Conservation (phyloP, 2,888 invertebrate genomes). For the Chorisops tibialis region DNA sequence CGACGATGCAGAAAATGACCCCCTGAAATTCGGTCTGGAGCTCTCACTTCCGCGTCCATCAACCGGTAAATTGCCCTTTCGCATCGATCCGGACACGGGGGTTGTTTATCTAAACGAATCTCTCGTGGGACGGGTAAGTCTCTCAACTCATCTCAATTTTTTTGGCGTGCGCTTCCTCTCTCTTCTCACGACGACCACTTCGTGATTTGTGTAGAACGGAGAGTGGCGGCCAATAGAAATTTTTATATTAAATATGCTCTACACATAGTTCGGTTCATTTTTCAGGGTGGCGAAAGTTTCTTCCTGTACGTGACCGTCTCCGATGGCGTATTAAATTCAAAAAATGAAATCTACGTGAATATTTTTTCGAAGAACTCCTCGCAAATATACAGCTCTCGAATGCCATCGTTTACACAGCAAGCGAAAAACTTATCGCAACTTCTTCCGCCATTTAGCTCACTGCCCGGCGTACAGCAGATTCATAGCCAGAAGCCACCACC, state of each 20-base stretch:
- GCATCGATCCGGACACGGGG: conserved; percentile 71
- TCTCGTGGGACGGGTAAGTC: conserved; percentile 68
- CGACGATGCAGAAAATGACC: conserved; percentile 63
- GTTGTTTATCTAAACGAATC: conserved; percentile 77
- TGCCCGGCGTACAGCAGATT: conserved; percentile 47
- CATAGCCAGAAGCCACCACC: background rate
- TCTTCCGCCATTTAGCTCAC: conserved; percentile 47
- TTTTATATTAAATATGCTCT: background rate
- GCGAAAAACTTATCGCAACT: conserved; percentile 46
- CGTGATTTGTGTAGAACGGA: too few relatives aligned
- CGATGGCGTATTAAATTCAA: conserved; percentile 63
- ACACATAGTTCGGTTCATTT: conserved; percentile 28
- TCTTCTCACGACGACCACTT: too few relatives aligned
- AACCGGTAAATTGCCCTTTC: conserved; percentile 61
- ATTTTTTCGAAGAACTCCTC: conserved; percentile 49
- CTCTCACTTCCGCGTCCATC: conserved; percentile 49
- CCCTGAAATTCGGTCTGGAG: conserved; percentile 67
- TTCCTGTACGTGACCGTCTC: conserved; percentile 66
- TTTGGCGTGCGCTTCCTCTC: too few relatives aligned
- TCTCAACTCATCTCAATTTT: too few relatives aligned
- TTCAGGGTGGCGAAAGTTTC: conserved; percentile 64
- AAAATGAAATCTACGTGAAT: conserved; percentile 66
- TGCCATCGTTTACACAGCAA: conserved; percentile 45
- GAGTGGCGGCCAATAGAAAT: too few relatives aligned
- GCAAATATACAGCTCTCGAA: conserved; percentile 41